Percentiles rank a stretch among this genome's conserved stretches.
These are phyloP conservation scores for Labeo calbasu DNA, from an alignment of 2,797 vertebrate genomes.

Conservation along the genomic window DNA sequence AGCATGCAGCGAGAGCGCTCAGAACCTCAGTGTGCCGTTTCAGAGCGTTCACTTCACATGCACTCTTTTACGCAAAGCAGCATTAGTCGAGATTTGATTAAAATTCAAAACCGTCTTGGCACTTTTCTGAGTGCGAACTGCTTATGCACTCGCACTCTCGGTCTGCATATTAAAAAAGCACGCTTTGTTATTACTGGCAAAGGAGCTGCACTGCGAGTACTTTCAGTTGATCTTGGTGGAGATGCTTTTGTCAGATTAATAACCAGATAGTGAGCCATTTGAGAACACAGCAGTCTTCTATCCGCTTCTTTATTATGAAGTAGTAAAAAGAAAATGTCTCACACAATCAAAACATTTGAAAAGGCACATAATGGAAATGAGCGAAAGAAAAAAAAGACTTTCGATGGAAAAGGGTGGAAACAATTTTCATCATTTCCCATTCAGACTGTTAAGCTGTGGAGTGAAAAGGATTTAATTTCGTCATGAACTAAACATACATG, in stretches of 20 bases:
- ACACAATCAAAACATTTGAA: conserved; percentile 41
- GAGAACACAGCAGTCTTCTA: conserved; percentile 36
- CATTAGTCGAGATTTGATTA: conserved; percentile 40
- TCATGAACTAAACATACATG: neutral
- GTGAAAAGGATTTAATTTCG: conserved; percentile 17
- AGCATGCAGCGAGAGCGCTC: conserved; percentile 2
- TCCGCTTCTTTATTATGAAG: conserved; percentile 26
- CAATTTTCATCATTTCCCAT: conserved; percentile 15
- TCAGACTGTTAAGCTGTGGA: conserved; percentile 38
- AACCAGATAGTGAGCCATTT: conserved; percentile 46
- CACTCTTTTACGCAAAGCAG: conserved; percentile 20
- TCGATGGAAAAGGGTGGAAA: conserved; percentile 36
- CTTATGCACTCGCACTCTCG: conserved; percentile 31
- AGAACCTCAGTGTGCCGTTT: conserved; percentile 20
- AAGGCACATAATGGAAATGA: conserved; percentile 31
- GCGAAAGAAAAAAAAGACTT: conserved; percentile 28
- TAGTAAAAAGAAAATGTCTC: conserved; percentile 42
- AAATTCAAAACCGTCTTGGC: conserved; percentile 46
- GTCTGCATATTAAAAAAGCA: conserved; percentile 40
- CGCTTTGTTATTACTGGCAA: conserved; percentile 43
- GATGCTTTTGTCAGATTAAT: conserved; percentile 48
- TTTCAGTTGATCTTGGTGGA: conserved; percentile 41
- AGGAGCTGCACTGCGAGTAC: conserved; percentile 33
- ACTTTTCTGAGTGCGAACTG: conserved; percentile 40
- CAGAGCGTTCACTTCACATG: conserved; percentile 31